Conservation (phyloP, 1,140 invertebrate genomes). For the Heliconius congener region DNA sequence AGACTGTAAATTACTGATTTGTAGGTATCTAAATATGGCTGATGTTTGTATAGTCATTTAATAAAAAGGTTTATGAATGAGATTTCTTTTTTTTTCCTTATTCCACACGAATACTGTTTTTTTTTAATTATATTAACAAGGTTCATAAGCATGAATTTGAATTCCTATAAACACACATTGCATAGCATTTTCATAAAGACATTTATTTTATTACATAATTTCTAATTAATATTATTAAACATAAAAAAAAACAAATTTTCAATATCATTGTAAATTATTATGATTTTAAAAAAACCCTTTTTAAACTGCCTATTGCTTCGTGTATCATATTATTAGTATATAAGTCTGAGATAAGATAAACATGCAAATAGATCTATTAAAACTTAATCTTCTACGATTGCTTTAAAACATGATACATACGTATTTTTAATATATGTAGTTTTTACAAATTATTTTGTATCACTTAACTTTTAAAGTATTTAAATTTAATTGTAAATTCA, state of each 20-base stretch:
- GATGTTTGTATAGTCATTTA: constrained; percentile 77
- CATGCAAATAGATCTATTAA: neutral
- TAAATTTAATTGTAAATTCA: too few relatives aligned
- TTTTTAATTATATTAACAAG: neutral
- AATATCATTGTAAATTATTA: too few relatives aligned
- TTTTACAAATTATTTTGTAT: too few relatives aligned
- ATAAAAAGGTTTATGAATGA: constrained; percentile 76
- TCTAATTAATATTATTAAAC: too few relatives aligned
- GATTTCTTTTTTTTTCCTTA: constrained; percentile 42
- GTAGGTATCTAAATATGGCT: constrained; percentile 73
- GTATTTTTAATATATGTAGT: neutral
- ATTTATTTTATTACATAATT: too few relatives aligned
- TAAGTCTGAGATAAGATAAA: neutral
- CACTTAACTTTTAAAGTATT: too few relatives aligned
- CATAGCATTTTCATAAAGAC: too few relatives aligned
- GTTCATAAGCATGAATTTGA: neutral
- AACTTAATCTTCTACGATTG: neutral
- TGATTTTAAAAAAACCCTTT: neutral
- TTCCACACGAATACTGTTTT: constrained; percentile 26
- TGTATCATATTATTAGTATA: neutral
- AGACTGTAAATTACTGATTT: constrained; percentile 79
- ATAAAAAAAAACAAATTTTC: too few relatives aligned
- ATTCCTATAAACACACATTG: too few relatives aligned
- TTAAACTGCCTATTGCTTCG: neutral
- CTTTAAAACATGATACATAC: neutral